A percentile compares a stretch with the other conserved stretches of the same genome.
Conservation (phyloP, 1,140 invertebrate species). For the Eriosoma lanigerum region DNA sequence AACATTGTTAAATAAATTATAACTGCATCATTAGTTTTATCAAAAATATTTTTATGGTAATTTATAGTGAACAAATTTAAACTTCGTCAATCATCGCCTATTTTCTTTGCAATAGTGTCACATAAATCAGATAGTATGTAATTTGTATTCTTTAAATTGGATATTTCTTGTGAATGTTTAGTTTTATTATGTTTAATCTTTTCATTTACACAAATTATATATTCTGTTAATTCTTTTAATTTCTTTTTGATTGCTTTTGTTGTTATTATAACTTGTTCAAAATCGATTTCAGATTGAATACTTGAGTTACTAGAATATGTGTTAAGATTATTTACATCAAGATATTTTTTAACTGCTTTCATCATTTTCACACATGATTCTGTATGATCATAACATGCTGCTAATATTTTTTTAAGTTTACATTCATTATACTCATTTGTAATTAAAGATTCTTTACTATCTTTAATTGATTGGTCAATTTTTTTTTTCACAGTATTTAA, state of each 20-base stretch:
- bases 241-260: neutral
- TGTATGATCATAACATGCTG: neutral
- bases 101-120: neutral
- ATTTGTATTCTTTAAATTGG: neutral
- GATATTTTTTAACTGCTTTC: constrained; percentile 11
- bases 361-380: neutral
- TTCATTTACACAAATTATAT: neutral
- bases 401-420: constrained; percentile 6
- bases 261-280: neutral
- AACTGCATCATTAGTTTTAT: neutral
- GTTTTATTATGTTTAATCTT: neutral
- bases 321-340: neutral
- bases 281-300: constrained; percentile 25
- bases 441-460: neutral
- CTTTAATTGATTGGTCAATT: constrained; percentile 1
- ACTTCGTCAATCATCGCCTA: neutral
- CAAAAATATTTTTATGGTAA: neutral
- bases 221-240: constrained; percentile 4
- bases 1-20: no score
- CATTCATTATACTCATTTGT: neutral
- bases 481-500: neutral
- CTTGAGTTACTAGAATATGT: constrained; percentile 11
- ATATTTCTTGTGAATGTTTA: constrained; percentile 14
- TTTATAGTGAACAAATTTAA: neutral
- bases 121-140: neutral